These are phyloP conservation scores for Aleadryas rufinucha DNA, from an alignment of 2,113 vertebrate genomes.

Conservation along the genomic window DNA sequence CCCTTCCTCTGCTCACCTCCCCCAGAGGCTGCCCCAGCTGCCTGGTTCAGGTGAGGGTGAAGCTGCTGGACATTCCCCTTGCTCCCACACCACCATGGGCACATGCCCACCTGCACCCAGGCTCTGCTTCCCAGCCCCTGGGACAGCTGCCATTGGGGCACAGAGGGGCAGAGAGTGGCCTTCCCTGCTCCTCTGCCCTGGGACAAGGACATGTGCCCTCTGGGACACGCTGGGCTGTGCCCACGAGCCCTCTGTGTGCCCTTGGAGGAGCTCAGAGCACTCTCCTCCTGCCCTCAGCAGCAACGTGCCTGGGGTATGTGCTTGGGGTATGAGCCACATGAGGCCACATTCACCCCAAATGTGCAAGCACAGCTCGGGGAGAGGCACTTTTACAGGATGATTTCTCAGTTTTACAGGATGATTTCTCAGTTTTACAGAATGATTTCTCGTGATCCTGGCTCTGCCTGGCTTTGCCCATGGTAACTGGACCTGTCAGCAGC, in stretches of 20 bases:
- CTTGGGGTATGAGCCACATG: accelerated
- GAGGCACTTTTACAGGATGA: accelerated
- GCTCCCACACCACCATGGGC: accelerated
- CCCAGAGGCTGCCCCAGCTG: accelerated
- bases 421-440: background rate
- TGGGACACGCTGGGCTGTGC: background rate
- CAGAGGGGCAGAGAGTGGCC: background rate
- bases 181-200: background rate
- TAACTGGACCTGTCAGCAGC: background rate
- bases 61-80: background rate
- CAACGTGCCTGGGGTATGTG: accelerated
- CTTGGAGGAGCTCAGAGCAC: accelerated
- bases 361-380: background rate
- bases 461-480: accelerated
- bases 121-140: background rate
- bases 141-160: background rate
- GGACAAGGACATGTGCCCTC: background rate
- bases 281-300: background rate
- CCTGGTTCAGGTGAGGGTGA: accelerated
- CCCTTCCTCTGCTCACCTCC: background rate
- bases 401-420: accelerated
- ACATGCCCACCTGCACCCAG: accelerated
- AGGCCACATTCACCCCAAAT: accelerated
- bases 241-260: accelerated
- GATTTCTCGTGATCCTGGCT: accelerated